Base-by-base conservation (phyloP, 1,140 invertebrate genomes). In the Drosophila kikkawai region DNA sequence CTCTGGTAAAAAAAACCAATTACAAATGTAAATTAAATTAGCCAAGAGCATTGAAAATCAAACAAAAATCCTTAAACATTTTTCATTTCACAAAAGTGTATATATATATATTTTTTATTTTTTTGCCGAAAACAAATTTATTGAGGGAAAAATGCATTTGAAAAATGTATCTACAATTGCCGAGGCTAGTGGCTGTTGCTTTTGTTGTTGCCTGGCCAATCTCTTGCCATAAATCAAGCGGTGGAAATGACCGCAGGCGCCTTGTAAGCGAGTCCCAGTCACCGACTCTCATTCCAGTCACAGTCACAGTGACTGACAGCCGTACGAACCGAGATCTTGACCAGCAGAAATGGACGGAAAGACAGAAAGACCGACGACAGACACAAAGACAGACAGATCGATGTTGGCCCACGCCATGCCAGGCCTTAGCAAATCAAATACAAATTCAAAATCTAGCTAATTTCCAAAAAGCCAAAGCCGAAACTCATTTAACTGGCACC, bases 391-490 rank as follows among this genome's bases (percentile, higher is more conserved):
- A 36, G 69, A 73, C 51, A 56, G 69, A 71, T 71, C 51, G 67
- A 79, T 78, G 64, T 58, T 81, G 84, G 79, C 83, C 83, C 83
- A 87, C 83, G 84, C 80, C 83, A 87, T 85, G 84, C 80, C 82
- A 63, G 69, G 53, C 68, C 79, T 84, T 81, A 71, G 74, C 85
- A 88, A 88, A 88, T 90, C 85, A 88, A 90, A 88, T 75, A 88
- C 85, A 90, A 88, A 88, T 90, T 84, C 78, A 88, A 88, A 88
- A 71, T 88, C 85, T 91, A 85, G 86, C 85, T 90, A 90, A 88
- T 88, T 88, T 88, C 81, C 67, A 44, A 73, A 73, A 44, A 53
- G 41, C 53, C 63, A 79, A 81, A 80, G 69, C 82, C 78, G 78
- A 85, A 85, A 88, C 80, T 88, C 80, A 88, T 88, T 88, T 88